Conservation (phyloP, 1,140 invertebrate species). For the Drosophila mayri region DNA sequence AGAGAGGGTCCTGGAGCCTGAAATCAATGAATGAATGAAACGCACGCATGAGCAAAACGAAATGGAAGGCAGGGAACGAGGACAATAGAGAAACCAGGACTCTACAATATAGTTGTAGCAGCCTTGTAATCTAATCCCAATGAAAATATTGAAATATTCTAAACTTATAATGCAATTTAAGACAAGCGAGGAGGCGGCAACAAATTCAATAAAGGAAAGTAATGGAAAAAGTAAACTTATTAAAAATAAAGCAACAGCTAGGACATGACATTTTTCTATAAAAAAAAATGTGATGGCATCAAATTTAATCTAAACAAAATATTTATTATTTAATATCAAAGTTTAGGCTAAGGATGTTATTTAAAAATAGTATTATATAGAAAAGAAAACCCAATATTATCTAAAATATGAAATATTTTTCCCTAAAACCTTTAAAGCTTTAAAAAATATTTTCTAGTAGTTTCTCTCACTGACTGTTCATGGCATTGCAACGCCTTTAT, state of each 20-base stretch:
- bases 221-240: conserved; percentile 11
- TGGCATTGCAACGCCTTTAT: background rate
- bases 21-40: conserved; percentile 73
- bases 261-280: background rate
- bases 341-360: background rate
- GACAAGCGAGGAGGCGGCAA: background rate
- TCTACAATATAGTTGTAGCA: conserved; percentile 6
- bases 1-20: conserved; percentile 17
- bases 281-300: background rate
- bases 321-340: background rate
- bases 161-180: background rate
- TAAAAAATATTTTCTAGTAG: background rate
- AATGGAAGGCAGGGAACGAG: background rate
- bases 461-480: background rate
- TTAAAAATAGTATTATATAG: background rate
- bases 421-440: background rate
- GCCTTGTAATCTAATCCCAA: conserved; percentile 24
- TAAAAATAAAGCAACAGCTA: background rate
- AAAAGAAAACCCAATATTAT: background rate
- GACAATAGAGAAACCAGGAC: conserved; percentile 18
- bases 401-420: background rate
- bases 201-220: conserved; percentile 3
- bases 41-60: conserved; percentile 39
- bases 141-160: conserved; percentile 20
- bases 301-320: background rate